Percentiles rank a stretch among this genome's conserved stretches.
These are phyloP conservation scores for Muscicapa comitata DNA, from an alignment of 2,797 vertebrate genomes.

Conservation along the genomic window DNA sequence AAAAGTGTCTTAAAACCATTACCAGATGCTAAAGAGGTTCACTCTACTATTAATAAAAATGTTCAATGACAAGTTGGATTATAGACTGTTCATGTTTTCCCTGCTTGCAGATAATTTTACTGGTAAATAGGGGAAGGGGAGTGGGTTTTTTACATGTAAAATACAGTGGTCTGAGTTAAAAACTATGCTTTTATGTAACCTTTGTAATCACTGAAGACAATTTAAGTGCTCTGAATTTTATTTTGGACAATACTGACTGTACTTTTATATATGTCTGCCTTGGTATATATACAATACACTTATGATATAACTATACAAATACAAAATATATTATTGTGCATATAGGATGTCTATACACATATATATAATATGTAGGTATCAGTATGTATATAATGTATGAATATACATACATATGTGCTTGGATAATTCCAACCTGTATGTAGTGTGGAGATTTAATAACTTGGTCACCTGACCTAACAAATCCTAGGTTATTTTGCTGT, in stretches of 20 bases:
- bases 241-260: background rate
- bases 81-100: background rate
- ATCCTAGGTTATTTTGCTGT: background rate
- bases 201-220: background rate
- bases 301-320: background rate
- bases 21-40: background rate
- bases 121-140: background rate
- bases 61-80: background rate
- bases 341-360: background rate
- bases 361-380: background rate
- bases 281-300: background rate
- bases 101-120: background rate
- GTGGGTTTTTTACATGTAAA: rapidly evolving
- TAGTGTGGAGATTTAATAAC: background rate
- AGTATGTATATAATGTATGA: too few species aligned
- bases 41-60: background rate
- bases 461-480: background rate
- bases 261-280: background rate
- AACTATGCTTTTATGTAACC: background rate
- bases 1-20: background rate
- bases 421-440: background rate
- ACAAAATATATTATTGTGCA: background rate
- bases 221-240: background rate
- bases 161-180: background rate
- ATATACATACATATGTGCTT: background rate